Conservation (phyloP, 2,113 vertebrate genomes). For the Numida meleagris region DNA sequence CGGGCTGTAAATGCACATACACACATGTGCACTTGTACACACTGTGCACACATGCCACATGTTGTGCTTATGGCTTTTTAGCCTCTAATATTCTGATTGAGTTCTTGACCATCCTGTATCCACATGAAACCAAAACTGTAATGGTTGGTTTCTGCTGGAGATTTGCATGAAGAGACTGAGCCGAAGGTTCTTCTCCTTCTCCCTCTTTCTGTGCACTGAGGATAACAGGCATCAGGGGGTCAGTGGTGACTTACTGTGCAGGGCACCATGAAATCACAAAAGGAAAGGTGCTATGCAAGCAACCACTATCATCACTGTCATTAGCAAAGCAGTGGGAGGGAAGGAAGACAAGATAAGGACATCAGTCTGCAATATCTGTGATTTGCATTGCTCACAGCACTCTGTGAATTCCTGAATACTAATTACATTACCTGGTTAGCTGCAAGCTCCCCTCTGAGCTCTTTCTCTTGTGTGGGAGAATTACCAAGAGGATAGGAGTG, state of each 20-base stretch:
- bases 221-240: background rate
- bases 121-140: background rate
- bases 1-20: background rate
- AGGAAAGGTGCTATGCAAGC: background rate
- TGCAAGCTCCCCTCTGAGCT: background rate
- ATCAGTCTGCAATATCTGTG: background rate
- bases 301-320: background rate
- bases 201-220: background rate
- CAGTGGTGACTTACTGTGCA: background rate
- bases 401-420: slow-evolving; percentile 42
- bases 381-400: slow-evolving; percentile 18
- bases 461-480: background rate
- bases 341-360: slow-evolving; percentile 45
- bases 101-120: background rate
- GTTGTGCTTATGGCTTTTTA: background rate
- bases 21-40: no score
- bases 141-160: background rate
- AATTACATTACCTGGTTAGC: slow-evolving; percentile 6
- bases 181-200: background rate
- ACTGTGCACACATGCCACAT: background rate
- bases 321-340: slow-evolving; percentile 43
- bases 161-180: background rate
- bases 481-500: background rate
- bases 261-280: background rate
- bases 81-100: background rate